phyloP scores from a whole-genome alignment of 2,888 invertebrate genomes.

The Cheilosia soror region DNA sequence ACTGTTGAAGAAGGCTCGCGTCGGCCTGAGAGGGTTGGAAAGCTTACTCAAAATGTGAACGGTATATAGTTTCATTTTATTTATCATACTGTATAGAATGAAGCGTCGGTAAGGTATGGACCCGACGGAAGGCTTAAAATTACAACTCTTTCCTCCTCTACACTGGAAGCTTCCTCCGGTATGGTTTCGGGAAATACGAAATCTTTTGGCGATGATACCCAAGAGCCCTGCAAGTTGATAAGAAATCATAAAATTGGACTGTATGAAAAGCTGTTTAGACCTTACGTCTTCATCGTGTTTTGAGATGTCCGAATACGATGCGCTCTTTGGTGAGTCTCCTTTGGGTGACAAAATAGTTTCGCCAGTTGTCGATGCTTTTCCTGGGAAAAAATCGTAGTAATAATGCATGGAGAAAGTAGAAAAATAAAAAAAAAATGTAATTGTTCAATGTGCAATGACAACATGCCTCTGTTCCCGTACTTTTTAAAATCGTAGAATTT shows the following conservation, averaged over 20 bases:
- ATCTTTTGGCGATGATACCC: constrained; percentile 95
- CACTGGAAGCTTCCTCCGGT: constrained; percentile 96
- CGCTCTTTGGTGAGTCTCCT: constrained; percentile 83
- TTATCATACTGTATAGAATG: constrained; percentile 89
- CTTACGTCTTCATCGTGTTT: constrained; percentile 83
- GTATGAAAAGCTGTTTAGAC: not conserved
- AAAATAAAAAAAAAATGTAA: no score
- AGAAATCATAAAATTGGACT: not conserved
- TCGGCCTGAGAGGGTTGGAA: constrained; percentile 85
- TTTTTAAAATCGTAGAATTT: no score
- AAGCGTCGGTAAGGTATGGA: constrained; percentile 89
- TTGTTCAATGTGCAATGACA: no score
- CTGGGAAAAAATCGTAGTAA: constrained; percentile 66
- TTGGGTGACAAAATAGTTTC: constrained; percentile 81
- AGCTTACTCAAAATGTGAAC: not conserved
- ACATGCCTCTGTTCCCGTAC: no score
- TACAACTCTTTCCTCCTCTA: constrained; percentile 96
- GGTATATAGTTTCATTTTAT: not conserved
- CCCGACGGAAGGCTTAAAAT: constrained; percentile 93
- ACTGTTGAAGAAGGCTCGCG: constrained; percentile 90
- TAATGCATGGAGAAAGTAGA: no score
- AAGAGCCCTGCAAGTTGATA: constrained; percentile 85
- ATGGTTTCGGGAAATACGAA: constrained; percentile 96
- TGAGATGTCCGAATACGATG: constrained; percentile 80
- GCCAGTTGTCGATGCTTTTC: constrained; percentile 80